These are phyloP conservation scores for Morpho deidamia DNA, from an alignment of 2,888 invertebrate genomes.

Conservation along the genomic window DNA sequence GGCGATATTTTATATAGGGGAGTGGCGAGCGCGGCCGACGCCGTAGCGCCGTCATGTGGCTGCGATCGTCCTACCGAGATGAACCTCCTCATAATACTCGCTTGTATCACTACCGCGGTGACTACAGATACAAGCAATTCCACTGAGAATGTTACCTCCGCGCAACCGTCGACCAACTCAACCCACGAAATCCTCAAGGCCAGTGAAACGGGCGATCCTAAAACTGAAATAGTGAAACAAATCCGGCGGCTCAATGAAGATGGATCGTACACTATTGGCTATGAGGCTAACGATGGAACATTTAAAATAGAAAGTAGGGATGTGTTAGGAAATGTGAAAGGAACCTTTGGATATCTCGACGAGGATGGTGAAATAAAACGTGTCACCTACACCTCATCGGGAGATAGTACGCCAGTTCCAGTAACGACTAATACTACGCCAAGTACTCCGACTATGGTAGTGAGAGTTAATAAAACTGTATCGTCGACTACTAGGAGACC, in stretches of 20 bases:
- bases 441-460: slow-evolving; percentile 64
- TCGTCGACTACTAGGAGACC: slow-evolving; percentile 77
- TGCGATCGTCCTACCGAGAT: slow-evolving; percentile 60
- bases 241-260: slow-evolving; percentile 89
- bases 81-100: slow-evolving; percentile 56
- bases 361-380: slow-evolving; percentile 87
- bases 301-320: slow-evolving; percentile 91
- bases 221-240: slow-evolving; percentile 88
- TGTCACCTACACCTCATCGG: slow-evolving; percentile 83
- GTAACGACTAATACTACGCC: slow-evolving; percentile 54
- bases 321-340: slow-evolving; percentile 88
- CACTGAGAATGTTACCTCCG: slow-evolving; percentile 32
- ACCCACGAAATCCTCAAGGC: slow-evolving; percentile 77
- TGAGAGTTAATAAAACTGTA: slow-evolving; percentile 66
- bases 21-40: slow-evolving; percentile 52
- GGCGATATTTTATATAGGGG: slow-evolving; percentile 75
- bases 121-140: slow-evolving; percentile 31
- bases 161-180: slow-evolving; percentile 39
- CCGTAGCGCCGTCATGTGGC: slow-evolving; percentile 69
- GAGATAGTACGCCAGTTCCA: slow-evolving; percentile 64
- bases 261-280: slow-evolving; percentile 90
- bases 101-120: slow-evolving; percentile 44
- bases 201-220: slow-evolving; percentile 83
- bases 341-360: slow-evolving; percentile 90
- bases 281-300: slow-evolving; percentile 90